Conservation (phyloP, 2,888 invertebrate species). For the Nineta flava region DNA sequence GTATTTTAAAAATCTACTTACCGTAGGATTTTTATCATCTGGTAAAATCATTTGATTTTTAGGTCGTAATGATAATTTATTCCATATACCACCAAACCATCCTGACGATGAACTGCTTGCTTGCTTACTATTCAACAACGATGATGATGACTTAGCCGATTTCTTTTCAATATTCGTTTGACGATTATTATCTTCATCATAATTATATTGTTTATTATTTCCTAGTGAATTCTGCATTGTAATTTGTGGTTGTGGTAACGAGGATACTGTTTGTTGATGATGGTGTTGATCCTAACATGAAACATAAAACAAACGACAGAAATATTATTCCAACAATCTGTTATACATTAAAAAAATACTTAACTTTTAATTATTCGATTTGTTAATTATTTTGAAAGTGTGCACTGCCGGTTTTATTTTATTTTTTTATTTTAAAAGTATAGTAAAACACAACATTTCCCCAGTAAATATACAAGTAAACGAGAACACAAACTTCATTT, state of each 20-base stretch:
- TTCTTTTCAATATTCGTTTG: constrained; percentile 6
- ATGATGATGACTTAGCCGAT: constrained; percentile 10
- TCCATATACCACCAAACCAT: constrained; percentile 81
- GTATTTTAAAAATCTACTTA: constrained; percentile 29
- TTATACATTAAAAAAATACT: not conserved
- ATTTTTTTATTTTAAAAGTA: no score
- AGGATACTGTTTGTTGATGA: no score
- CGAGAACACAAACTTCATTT: no score
- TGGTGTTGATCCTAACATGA: constrained; percentile 1
- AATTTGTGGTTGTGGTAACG: constrained; percentile 30
- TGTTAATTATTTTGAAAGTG: no score
- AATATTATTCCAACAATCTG: constrained; percentile 3
- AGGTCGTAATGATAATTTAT: constrained; percentile 62
- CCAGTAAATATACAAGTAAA: no score
- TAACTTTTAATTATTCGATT: not conserved
- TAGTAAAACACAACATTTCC: no score
- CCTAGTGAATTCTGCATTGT: constrained; percentile 34
- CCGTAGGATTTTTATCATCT: constrained; percentile 83
- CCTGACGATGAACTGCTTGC: constrained; percentile 29
- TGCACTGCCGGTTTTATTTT: no score
- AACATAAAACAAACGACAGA: constrained; percentile 7
- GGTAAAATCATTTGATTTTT: constrained; percentile 94
- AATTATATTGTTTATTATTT: constrained; percentile 10
- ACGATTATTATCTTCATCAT: constrained; percentile 9
- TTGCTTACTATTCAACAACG: constrained; percentile 1